phyloP scores from a whole-genome alignment of 2,113 vertebrate species.

The Sitta europaea region DNA sequence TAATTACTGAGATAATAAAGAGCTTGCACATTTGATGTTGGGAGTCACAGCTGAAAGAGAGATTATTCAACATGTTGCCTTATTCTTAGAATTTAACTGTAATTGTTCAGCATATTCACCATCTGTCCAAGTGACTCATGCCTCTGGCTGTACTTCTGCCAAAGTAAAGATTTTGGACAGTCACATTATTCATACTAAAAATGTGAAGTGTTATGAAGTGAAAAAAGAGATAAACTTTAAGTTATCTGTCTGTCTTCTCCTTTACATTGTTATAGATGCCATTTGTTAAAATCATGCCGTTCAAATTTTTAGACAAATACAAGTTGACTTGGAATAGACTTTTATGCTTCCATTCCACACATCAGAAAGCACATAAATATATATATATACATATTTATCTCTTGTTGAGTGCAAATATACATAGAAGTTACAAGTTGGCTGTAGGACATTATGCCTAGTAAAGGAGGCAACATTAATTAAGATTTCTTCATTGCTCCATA shows the following conservation, averaged over 20 bases:
- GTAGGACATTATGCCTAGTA: not conserved
- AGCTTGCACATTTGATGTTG: not conserved
- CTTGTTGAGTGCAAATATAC: not conserved
- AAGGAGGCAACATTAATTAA: not conserved
- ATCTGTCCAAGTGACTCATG: conserved; percentile 13
- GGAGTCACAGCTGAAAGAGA: not conserved
- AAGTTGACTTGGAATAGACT: not conserved
- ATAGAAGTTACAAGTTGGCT: not conserved
- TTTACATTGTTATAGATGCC: not conserved
- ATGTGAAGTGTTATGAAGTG: not conserved
- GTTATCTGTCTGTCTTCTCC: not conserved
- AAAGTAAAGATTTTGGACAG: not conserved
- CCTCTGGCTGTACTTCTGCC: not conserved
- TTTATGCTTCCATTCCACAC: not conserved
- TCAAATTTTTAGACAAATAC: not conserved
- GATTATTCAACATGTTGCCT: not conserved
- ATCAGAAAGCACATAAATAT: not conserved
- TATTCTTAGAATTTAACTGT: conserved; percentile 8
- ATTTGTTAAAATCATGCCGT: not conserved
- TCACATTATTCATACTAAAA: not conserved
- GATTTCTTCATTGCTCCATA: not conserved
- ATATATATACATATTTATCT: not conserved
- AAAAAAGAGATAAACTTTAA: not conserved
- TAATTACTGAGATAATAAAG: not conserved
- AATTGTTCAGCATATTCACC: conserved; percentile 1